Base-by-base conservation (phyloP, 2,113 vertebrate genomes). In the Regulus satrapa region DNA sequence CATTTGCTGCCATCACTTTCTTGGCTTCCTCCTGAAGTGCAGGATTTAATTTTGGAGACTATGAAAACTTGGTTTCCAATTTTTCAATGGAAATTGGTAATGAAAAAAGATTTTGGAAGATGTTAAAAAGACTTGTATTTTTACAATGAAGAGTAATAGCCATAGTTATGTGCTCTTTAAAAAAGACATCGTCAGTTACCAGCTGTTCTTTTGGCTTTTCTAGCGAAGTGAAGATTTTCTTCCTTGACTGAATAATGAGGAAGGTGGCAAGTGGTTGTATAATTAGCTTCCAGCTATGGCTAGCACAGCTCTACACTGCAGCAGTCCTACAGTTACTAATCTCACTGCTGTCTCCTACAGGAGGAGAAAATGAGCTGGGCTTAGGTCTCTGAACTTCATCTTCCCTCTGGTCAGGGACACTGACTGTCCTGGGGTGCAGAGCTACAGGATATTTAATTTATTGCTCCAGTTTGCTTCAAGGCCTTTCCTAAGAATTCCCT, bases 221-320 rank as follows among this genome's bases (percentile, higher is more conserved):
- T 51, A 59, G 18, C 21, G 55, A 74, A 75, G 29, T 79, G 38
- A 74, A 56, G n/a, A 52, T 89, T 91, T 92, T 89, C 62, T 87
- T 82, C 67, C 71, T 81, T 71, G 77, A 59, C 79, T 8, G 16
- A 94, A 87, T 77, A 91, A 81, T 46, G 61, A 88, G 59, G 75
- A 56, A 95, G 80, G 92, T 94, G 88, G 92, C 41, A 7, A 80
- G 40, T 58, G n/a, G 52, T 63, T 92, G 58, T 96, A 66, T 95
- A 96, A 95, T 95, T 97, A 97, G 56, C 91, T 86, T 28, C 72
- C 92, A 96, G 67, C 76, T 63, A 28, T 36, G 59, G 55, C 48
- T 36, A 68, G 40, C 66, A 59, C 20, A 72, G 68, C 41, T 83
- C 29, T 78, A 54, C 62, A 28, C 25, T 7, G 16, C 63, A 95